Evolutionary conservation across 37 sponge, comb jelly and placozoan species (phyloP).

Genomic region (Diacarnus erythraeanus): DNA sequence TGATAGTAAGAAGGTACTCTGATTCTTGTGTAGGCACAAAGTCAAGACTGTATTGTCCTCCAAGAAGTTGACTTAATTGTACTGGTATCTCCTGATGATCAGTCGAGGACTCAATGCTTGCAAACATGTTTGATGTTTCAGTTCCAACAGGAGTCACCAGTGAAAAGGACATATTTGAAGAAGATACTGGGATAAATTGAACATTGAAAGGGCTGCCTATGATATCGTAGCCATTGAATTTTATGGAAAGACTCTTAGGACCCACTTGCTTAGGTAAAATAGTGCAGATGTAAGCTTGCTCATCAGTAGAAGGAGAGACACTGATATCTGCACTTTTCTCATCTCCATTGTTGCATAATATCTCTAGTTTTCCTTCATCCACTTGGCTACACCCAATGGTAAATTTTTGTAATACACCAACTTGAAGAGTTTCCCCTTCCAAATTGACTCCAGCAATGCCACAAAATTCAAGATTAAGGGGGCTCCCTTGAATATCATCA

Average conservation of each 20-base stretch:
- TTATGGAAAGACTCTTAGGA: constrained; percentile 7
- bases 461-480: constrained; percentile 19
- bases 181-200: constrained; percentile 20
- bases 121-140: constrained; percentile 38
- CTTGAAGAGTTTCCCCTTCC: constrained; percentile 6
- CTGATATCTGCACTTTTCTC: constrained; percentile 18
- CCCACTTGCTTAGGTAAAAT: constrained; percentile 23
- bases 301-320: background rate
- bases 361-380: constrained; percentile 40
- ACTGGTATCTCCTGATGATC: constrained; percentile 21
- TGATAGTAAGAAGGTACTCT: constrained; percentile 57
- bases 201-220: constrained; percentile 71
- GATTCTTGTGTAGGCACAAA: constrained; percentile 45
- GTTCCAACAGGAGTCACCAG: constrained; percentile 13
- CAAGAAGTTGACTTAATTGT: constrained; percentile 31
- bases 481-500: constrained; percentile 64
- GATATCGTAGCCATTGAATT: constrained; percentile 51
- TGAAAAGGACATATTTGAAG: constrained; percentile 9
- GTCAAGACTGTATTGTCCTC: constrained; percentile 35
- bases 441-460: constrained; percentile 27
- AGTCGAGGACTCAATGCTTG: constrained; percentile 21
- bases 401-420: constrained; percentile 26
- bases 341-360: constrained; percentile 18
- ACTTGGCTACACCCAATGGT: constrained; percentile 30
- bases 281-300: constrained; percentile 30